A percentile compares a stretch with the other conserved stretches of the same genome.
These are phyloP conservation scores for Mylabris sibirica DNA, from an alignment of 2,888 invertebrate genomes.

Conservation along the genomic window DNA sequence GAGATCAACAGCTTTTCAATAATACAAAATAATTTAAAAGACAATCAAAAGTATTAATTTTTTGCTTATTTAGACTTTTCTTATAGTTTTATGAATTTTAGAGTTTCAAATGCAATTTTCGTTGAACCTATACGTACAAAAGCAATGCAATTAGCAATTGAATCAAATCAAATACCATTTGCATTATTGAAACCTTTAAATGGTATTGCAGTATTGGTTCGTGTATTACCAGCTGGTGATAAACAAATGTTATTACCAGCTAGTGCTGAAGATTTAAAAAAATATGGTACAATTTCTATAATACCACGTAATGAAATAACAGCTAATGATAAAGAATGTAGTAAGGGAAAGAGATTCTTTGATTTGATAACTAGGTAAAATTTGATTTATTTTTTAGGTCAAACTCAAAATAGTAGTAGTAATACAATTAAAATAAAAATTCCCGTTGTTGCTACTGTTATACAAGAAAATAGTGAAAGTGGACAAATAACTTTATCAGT, in stretches of 20 bases:
- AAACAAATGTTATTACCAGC: conserved; percentile 76
- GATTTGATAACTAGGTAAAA: too few relatives aligned
- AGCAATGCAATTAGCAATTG: conserved; percentile 72
- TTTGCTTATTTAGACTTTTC: not conserved
- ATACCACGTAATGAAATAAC: conserved; percentile 41
- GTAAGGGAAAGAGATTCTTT: not conserved
- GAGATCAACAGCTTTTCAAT: conserved; percentile 53
- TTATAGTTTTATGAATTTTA: not conserved
- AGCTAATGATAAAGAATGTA: conserved; percentile 20
- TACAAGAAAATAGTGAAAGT: conserved; percentile 55
- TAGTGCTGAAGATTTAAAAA: conserved; percentile 73
- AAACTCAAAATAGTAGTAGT: conserved; percentile 41
- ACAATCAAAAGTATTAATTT: conserved; percentile 37
- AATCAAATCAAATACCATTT: conserved; percentile 74
- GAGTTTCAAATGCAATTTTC: conserved; percentile 64
- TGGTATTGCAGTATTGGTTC: conserved; percentile 73
- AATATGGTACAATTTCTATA: conserved; percentile 69
- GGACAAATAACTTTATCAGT: conserved; percentile 57
- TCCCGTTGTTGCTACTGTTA: conserved; percentile 60
- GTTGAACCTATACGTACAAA: conserved; percentile 77
- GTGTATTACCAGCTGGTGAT: conserved; percentile 67
- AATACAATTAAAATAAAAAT: conserved; percentile 59
- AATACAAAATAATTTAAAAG: conserved; percentile 18
- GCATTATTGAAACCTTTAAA: conserved; percentile 73
- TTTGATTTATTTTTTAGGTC: conserved; percentile 24